Conservation (phyloP, 2,797 vertebrate genomes). For the Cryptoprocta ferox region DNA sequence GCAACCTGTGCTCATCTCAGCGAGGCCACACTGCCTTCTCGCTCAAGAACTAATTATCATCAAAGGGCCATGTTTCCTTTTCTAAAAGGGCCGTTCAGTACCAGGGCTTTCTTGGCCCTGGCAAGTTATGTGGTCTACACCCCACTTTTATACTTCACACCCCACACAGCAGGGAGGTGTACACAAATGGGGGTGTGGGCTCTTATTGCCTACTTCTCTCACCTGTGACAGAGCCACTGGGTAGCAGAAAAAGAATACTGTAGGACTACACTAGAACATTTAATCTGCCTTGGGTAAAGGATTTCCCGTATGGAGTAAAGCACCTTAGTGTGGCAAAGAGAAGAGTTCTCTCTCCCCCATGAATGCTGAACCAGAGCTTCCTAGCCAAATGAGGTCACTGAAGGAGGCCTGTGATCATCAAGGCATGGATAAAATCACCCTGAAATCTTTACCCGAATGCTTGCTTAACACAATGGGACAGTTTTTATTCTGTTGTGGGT, state of each 20-base stretch:
- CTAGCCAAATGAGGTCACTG: neutral
- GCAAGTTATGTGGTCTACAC: neutral
- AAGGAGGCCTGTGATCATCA: neutral
- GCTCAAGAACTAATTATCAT: neutral
- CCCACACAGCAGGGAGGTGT: fast-evolving
- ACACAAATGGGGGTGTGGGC: neutral
- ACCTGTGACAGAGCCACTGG: neutral
- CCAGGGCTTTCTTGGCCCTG: neutral
- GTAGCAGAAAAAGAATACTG: slow-evolving; percentile 3
- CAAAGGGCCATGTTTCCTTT: neutral
- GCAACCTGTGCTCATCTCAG: neutral
- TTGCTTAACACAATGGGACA: neutral
- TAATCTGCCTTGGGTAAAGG: neutral
- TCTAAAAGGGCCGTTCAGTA: neutral
- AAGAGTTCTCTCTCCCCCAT: neutral
- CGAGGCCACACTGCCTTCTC: neutral
- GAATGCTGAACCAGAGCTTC: neutral
- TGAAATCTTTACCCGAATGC: neutral
- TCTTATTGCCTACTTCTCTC: neutral
- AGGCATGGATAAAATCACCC: neutral
- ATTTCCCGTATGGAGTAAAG: neutral
- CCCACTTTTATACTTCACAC: neutral
- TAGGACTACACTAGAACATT: neutral
- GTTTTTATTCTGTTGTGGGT: neutral
- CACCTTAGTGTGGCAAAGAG: neutral